A percentile compares a stretch with the other conserved stretches of the same genome.
Conservation (phyloP, 2,797 vertebrate genomes). For the Phataginus tetradactyla region DNA sequence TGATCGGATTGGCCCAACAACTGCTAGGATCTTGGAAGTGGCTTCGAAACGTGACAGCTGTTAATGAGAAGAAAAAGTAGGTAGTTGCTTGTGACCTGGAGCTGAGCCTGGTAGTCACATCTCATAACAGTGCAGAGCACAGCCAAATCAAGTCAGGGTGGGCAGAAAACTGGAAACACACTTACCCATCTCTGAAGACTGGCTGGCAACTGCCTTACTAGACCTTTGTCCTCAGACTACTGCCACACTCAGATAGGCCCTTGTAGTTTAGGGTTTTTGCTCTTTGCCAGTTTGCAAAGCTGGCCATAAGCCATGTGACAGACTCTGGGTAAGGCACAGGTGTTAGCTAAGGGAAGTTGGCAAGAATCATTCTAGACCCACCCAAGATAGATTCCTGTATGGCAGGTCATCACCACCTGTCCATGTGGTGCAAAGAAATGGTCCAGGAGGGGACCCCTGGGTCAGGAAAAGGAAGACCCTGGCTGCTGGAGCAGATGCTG, state of each 20-base stretch:
- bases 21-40: fast-evolving
- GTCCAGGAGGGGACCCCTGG: neutral
- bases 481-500: neutral
- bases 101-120: neutral
- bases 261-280: neutral
- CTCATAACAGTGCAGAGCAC: neutral
- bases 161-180: neutral
- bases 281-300: fast-evolving
- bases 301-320: fast-evolving
- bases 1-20: neutral
- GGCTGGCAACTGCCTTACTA: neutral
- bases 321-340: neutral
- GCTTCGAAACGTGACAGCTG: fast-evolving
- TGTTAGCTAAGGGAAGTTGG: neutral
- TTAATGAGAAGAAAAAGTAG: neutral
- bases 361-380: neutral
- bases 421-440: fast-evolving
- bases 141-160: neutral
- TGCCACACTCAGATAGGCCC: fast-evolving
- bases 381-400: neutral
- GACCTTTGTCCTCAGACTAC: fast-evolving
- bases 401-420: too few species aligned
- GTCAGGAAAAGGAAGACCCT: neutral
- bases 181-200: neutral
- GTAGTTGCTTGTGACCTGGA: neutral